Evolutionary conservation across 2,113 vertebrate genomes (phyloP).

Genomic region (Melanostigma gelatinosum): DNA sequence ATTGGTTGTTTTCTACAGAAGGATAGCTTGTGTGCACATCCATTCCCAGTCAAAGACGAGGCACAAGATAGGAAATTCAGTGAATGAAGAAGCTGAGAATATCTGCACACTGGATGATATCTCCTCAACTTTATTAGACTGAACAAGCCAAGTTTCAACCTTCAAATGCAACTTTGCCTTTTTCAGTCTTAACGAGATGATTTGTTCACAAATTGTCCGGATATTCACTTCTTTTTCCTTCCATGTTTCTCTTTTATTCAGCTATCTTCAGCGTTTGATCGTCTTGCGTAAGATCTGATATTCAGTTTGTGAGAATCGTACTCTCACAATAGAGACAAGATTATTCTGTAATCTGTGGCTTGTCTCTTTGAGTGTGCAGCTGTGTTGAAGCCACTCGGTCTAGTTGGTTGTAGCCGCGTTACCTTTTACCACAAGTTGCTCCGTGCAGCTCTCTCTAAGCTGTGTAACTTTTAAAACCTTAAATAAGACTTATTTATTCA

Average conservation of each 20-base stretch:
- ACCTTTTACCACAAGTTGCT: conserved; percentile 14
- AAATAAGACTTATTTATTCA: background rate
- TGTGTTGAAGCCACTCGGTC: conserved; percentile 3
- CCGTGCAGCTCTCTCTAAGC: background rate
- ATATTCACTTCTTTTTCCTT: background rate
- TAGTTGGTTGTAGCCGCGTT: background rate
- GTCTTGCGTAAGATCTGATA: conserved; percentile 29
- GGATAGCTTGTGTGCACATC: background rate
- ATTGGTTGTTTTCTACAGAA: conserved; percentile 6
- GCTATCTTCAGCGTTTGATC: background rate
- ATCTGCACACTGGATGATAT: background rate
- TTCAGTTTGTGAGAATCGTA: background rate
- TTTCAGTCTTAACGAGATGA: background rate
- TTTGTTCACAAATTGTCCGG: background rate
- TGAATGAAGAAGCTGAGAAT: background rate
- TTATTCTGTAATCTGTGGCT: background rate
- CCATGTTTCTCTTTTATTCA: background rate
- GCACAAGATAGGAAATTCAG: background rate
- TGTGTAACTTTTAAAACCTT: background rate
- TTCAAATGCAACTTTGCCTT: background rate
- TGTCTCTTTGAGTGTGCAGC: conserved; percentile 6
- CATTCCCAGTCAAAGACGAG: background rate
- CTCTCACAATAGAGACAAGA: background rate
- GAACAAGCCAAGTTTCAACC: background rate
- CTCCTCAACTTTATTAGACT: background rate